Base-by-base conservation (phyloP, 2,113 vertebrate species). In the Hippolais icterina region DNA sequence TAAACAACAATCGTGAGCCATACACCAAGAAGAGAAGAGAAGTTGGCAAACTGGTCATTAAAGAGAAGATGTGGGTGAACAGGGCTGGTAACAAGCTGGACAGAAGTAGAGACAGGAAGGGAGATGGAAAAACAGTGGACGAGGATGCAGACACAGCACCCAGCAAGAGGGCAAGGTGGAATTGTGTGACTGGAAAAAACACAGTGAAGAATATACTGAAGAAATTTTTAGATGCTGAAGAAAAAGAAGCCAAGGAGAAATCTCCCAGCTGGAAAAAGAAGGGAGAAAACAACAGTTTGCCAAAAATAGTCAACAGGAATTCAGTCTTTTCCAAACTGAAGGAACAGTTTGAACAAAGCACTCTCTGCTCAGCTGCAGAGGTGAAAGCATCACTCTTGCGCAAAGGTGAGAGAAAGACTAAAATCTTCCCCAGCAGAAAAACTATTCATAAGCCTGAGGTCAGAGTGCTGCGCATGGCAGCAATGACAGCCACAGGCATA, bases 201-300 rank as follows among this genome's bases (percentile, higher is more conserved):
- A 97, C 95, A 0, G 99, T 99, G 65, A 99, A 98, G 90, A 97
- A 95, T 42, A 98, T 99, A 35, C 95, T 99, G 47, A 98, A 98
- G 78, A 99, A 97, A 89, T 99, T 99, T 97, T 92, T 98, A 90
- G 97, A 96, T 14, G 98, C 97, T 0, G 98, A 98, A 92, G 98
- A 98, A 72, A 99, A 98, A 79, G 98, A 98, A 81, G 44, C 69
- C 11, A 87, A 96, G 82, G 93, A 97, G 91, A 90, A 75, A 8
- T 42, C 84, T 52, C 49, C 42, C 21, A 59, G 50, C 49, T 85
- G 60, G 74, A 87, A 81, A 72, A 95, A 87, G 25, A 90, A 69
- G 11, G 80, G 54, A 8, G 5, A 41, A 47, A 69, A 85, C n/a
- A 93, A n/a, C 2, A n/a, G 72, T 56, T 68, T 93, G 76, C 96